Conservation (phyloP, 2,888 invertebrate species). For the Tupiocoris notatus region DNA sequence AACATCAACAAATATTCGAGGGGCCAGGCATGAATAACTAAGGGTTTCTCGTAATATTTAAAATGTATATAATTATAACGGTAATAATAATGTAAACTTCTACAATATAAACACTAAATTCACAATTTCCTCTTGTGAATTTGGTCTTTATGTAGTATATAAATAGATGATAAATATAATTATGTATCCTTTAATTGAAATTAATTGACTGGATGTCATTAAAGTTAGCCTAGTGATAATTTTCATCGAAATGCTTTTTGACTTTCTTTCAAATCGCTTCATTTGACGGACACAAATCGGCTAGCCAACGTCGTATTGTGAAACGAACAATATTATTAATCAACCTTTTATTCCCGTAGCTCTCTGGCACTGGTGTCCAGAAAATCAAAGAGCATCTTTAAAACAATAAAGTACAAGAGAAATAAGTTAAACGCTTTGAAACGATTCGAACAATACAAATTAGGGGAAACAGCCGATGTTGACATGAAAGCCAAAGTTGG, state of each 20-base stretch:
- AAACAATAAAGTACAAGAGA: background rate
- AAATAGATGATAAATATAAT: slow-evolving; percentile 44
- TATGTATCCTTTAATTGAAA: slow-evolving; percentile 39
- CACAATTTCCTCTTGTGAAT: slow-evolving; percentile 42
- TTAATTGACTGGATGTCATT: slow-evolving; percentile 38
- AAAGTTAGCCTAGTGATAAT: slow-evolving; percentile 39
- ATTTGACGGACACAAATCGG: background rate
- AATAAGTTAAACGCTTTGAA: background rate
- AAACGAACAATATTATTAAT: too few species aligned
- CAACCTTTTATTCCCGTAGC: background rate
- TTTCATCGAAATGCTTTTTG: slow-evolving; percentile 30
- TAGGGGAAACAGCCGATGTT: background rate
- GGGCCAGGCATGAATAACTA: slow-evolving; percentile 33
- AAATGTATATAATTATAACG: slow-evolving; percentile 13
- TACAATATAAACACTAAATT: slow-evolving; percentile 40
- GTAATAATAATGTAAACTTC: slow-evolving; percentile 24
- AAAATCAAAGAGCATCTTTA: background rate
- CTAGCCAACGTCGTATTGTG: too few species aligned
- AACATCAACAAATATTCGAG: slow-evolving; percentile 23
- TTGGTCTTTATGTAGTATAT: slow-evolving; percentile 45
- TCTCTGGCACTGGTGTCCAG: background rate
- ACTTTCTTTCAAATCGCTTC: background rate
- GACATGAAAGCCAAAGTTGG: background rate
- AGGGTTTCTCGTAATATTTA: slow-evolving; percentile 13
- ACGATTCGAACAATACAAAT: background rate